A percentile compares a stretch with the other conserved stretches of the same genome.
These are phyloP conservation scores for Loxodonta africana DNA, from an alignment of 2,113 vertebrate genomes.

Conservation along the genomic window DNA sequence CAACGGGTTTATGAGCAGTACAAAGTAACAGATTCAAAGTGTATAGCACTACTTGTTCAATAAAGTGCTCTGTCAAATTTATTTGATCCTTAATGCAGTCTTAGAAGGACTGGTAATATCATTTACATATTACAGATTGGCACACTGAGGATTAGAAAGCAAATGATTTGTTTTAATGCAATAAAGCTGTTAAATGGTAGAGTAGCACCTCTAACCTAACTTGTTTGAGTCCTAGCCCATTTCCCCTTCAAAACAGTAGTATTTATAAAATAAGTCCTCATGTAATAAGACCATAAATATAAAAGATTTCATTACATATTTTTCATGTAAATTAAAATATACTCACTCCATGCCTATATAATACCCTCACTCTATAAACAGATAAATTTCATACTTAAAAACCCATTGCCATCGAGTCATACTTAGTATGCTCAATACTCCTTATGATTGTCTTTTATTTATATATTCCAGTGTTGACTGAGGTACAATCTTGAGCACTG, in stretches of 20 bases:
- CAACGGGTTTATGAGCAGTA: not conserved
- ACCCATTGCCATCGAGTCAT: not conserved
- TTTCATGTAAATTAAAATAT: not conserved
- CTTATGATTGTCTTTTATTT: conserved; percentile 22
- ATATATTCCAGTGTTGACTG: not conserved
- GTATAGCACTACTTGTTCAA: not conserved
- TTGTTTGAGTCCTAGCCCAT: not conserved
- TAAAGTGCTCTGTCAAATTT: not conserved
- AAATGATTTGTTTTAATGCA: not conserved
- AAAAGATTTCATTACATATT: conserved; percentile 36
- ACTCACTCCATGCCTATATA: not conserved
- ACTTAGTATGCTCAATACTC: not conserved
- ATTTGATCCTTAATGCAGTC: not conserved
- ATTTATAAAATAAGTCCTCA: not conserved
- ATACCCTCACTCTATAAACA: not conserved
- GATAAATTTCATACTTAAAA: not conserved
- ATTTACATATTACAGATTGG: not conserved
- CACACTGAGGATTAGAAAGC: not conserved
- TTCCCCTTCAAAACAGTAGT: not conserved
- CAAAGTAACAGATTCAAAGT: not conserved
- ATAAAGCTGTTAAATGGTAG: not conserved
- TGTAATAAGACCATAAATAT: not conserved
- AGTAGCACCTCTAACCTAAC: not conserved
- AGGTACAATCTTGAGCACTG: not conserved
- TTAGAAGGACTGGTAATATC: not conserved